Conservation (phyloP, 2,888 invertebrate species). For the Microplitis manilae region DNA sequence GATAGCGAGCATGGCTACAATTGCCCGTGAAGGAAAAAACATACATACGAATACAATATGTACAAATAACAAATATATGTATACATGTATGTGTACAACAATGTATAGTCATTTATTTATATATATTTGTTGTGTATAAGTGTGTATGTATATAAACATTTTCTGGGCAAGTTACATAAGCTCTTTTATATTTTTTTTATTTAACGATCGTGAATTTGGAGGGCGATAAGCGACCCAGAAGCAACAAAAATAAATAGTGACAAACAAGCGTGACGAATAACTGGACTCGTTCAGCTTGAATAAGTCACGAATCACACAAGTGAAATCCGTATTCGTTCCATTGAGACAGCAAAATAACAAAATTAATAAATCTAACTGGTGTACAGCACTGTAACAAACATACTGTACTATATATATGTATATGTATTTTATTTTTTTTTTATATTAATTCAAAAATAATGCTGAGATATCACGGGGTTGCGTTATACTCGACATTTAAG, state of each 20-base stretch:
- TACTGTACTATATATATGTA: too few species aligned
- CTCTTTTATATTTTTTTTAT: conserved; percentile 9
- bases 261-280: conserved; percentile 34
- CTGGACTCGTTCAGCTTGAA: conserved; percentile 23
- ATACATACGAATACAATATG: not conserved
- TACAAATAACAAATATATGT: not conserved
- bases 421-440: too few species aligned
- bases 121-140: not conserved
- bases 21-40: conserved; percentile 28
- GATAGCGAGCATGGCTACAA: conserved; percentile 37
- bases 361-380: too few species aligned
- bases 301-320: conserved; percentile 26
- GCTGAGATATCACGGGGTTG: not conserved
- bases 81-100: not conserved
- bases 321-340: conserved; percentile 5
- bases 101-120: too few species aligned
- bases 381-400: too few species aligned
- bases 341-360: too few species aligned
- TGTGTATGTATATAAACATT: conserved; percentile 7
- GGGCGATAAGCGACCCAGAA: conserved; percentile 28
- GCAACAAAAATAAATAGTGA: conserved; percentile 30
- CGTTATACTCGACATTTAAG: not conserved
- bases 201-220: conserved; percentile 19
- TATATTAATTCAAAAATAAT: not conserved
- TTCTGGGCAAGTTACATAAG: conserved; percentile 9